Conservation (phyloP, 2,797 vertebrate genomes). For the Triplophysa yarkandensis region DNA sequence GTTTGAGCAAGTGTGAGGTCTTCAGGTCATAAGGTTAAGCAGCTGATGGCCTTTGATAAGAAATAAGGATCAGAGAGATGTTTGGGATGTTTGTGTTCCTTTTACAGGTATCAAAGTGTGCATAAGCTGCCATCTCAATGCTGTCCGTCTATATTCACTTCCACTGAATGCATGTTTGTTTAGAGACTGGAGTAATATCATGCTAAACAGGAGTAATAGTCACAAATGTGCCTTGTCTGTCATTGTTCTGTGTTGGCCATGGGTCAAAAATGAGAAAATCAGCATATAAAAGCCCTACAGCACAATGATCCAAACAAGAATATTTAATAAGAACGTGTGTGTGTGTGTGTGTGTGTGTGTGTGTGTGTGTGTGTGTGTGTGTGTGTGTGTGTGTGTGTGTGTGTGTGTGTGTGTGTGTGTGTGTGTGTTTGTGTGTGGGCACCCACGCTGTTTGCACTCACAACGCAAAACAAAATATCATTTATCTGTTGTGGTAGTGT, state of each 20-base stretch:
- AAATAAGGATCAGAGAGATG: neutral
- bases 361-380: slow-evolving; percentile 12
- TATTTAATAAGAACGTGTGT: slow-evolving; percentile 29
- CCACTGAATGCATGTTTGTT: neutral
- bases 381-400: slow-evolving; percentile 5
- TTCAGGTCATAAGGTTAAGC: neutral
- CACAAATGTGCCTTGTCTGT: slow-evolving; percentile 17
- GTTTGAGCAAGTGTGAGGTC: neutral
- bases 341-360: neutral
- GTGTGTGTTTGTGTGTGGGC: neutral
- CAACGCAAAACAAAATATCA: neutral
- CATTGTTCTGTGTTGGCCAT: slow-evolving; percentile 16
- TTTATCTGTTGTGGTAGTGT: neutral
- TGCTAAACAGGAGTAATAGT: slow-evolving; percentile 2
- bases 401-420: slow-evolving; percentile 5
- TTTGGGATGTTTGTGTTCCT: neutral
- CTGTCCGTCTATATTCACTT: neutral
- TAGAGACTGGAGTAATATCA: slow-evolving; percentile 1
- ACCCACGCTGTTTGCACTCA: slow-evolving; percentile 10
- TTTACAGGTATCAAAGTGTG: slow-evolving; percentile 3
- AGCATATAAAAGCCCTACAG: slow-evolving; percentile 36
- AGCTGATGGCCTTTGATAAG: neutral
- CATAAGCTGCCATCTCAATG: neutral
- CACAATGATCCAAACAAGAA: slow-evolving; percentile 30
- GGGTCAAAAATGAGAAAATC: slow-evolving; percentile 13